These are phyloP conservation scores for Paramacrobiotus metropolitanus DNA, from an alignment of 1,140 invertebrate genomes.

Conservation along the genomic window DNA sequence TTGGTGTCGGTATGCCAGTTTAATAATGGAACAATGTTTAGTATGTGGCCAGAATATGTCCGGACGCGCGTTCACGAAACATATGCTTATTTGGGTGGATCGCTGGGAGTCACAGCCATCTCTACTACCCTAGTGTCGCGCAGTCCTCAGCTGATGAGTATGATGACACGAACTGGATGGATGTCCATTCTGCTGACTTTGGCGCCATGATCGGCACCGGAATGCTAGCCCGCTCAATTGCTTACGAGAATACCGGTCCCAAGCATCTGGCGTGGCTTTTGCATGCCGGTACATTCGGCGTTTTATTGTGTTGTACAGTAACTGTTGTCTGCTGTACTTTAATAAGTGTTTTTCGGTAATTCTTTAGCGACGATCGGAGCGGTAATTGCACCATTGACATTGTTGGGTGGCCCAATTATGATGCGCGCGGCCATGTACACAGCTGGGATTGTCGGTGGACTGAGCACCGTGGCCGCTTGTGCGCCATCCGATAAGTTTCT, in stretches of 20 bases:
- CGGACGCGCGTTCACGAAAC: slow-evolving; percentile 62
- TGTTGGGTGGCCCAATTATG: slow-evolving; percentile 68
- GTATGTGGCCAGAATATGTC: slow-evolving; percentile 82
- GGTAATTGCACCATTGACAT: slow-evolving; percentile 65
- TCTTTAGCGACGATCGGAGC: slow-evolving; percentile 73
- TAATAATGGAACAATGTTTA: slow-evolving; percentile 20
- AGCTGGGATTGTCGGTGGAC: slow-evolving; percentile 27
- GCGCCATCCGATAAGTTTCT: slow-evolving; percentile 89
- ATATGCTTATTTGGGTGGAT: slow-evolving; percentile 78
- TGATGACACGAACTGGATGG: slow-evolving; percentile 45
- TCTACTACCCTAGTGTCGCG: slow-evolving; percentile 47
- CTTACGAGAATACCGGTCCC: slow-evolving; percentile 57
- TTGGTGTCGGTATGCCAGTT: slow-evolving; percentile 5
- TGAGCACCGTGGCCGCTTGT: slow-evolving; percentile 73
- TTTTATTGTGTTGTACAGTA: no score
- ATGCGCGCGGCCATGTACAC: slow-evolving; percentile 77
- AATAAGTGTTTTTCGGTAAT: no score
- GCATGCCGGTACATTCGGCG: no score
- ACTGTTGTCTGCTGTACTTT: no score
- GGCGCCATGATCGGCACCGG: slow-evolving; percentile 74
- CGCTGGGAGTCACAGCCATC: slow-evolving; percentile 51
- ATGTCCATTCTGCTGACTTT: slow-evolving; percentile 44
- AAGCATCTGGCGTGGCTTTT: slow-evolving; percentile 81
- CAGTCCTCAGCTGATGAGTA: slow-evolving; percentile 30
- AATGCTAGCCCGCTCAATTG: slow-evolving; percentile 45